Conservation (phyloP, 2,888 invertebrate species). For the Entomobrya multifasciata region DNA sequence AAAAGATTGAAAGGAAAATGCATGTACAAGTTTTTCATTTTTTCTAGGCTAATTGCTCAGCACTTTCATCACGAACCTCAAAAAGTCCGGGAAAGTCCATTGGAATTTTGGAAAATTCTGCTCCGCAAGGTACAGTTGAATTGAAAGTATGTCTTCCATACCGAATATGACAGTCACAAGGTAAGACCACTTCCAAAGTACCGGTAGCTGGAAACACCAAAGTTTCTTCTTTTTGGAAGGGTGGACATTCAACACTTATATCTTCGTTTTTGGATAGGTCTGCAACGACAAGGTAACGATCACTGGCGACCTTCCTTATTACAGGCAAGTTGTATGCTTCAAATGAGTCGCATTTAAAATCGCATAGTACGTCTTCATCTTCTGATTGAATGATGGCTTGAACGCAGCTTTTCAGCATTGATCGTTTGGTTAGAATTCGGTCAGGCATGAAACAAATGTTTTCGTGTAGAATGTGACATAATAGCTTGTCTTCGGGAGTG, state of each 20-base stretch:
- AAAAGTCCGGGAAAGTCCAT: slow-evolving; percentile 56
- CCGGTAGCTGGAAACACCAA: slow-evolving; percentile 53
- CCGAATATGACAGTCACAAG: slow-evolving; percentile 64
- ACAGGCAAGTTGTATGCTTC: slow-evolving; percentile 52
- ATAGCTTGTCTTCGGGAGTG: background rate
- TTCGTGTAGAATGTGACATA: slow-evolving; percentile 1
- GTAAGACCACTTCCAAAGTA: slow-evolving; percentile 55
- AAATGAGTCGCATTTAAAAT: slow-evolving; percentile 52
- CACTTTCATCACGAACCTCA: slow-evolving; percentile 50
- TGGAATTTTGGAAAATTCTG: slow-evolving; percentile 65
- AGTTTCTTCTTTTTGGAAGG: slow-evolving; percentile 64
- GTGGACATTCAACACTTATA: slow-evolving; percentile 55
- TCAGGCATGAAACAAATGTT: slow-evolving; percentile 26
- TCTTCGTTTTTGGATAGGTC: slow-evolving; percentile 48
- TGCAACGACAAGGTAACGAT: slow-evolving; percentile 53
- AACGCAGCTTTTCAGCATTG: slow-evolving; percentile 47
- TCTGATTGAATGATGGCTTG: slow-evolving; percentile 55
- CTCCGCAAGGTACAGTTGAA: slow-evolving; percentile 47
- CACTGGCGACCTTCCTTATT: slow-evolving; percentile 53
- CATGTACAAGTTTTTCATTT: background rate
- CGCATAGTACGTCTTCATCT: slow-evolving; percentile 56
- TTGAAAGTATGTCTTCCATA: slow-evolving; percentile 15
- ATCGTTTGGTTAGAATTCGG: background rate
- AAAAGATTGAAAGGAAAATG: slow-evolving; percentile 6
- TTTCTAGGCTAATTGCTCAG: background rate